Percentiles rank a stretch among this genome's conserved stretches.
phyloP scores from a whole-genome alignment of 1,140 invertebrate species.

The Psix sp. region DNA sequence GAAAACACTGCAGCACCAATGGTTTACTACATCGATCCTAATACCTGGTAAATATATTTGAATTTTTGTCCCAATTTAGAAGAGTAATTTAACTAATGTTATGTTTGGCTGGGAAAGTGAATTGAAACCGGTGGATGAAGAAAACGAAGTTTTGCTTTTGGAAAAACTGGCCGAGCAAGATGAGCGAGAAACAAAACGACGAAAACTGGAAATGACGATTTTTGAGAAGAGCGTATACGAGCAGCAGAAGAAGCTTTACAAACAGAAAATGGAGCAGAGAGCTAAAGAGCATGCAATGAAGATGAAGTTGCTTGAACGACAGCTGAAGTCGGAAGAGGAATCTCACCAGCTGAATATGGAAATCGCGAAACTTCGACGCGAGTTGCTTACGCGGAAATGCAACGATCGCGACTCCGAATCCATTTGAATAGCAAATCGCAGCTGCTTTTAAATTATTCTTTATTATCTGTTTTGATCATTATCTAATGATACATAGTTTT shows the following conservation, averaged over 20 bases:
- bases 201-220: constrained; percentile 18
- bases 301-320: constrained; percentile 33
- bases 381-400: constrained; percentile 3
- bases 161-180: constrained; percentile 1
- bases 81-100: neutral
- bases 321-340: constrained; percentile 19
- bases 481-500: too few species aligned
- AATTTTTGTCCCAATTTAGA: neutral
- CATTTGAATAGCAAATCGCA: too few species aligned
- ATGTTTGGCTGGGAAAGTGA: too few species aligned
- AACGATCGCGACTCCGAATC: neutral
- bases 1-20: too few species aligned
- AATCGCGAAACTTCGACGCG: constrained; percentile 24
- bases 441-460: neutral
- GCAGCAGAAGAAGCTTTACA: constrained; percentile 19
- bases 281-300: constrained; percentile 36
- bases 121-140: constrained; percentile 13
- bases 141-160: constrained; percentile 5
- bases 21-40: too few species aligned
- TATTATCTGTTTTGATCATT: too few species aligned
- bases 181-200: constrained; percentile 7
- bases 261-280: constrained; percentile 26
- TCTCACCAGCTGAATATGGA: constrained; percentile 17
- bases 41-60: constrained; percentile 12
- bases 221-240: constrained; percentile 26